phyloP scores from a whole-genome alignment of 2,113 vertebrate genomes.

The Donacobius atricapilla region DNA sequence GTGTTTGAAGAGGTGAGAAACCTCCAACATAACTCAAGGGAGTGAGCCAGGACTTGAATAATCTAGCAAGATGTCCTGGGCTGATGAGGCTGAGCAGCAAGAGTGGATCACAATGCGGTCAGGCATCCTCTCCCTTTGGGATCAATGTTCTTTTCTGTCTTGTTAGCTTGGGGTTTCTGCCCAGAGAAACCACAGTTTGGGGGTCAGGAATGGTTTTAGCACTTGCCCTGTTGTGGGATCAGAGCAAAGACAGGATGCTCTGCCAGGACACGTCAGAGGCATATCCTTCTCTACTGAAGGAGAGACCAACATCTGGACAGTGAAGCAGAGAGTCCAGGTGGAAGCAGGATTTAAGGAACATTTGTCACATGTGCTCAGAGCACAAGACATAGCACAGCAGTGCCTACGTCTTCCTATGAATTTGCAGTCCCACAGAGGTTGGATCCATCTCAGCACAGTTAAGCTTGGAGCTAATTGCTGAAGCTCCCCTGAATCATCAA shows the following conservation, averaged over 20 bases:
- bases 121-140: background rate
- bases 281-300: background rate
- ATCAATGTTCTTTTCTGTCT: background rate
- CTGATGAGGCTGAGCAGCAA: background rate
- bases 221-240: background rate
- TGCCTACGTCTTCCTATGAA: background rate
- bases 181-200: background rate
- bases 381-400: background rate
- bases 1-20: background rate
- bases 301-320: background rate
- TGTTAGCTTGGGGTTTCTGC: background rate
- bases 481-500: background rate
- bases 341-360: background rate
- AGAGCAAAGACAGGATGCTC: background rate
- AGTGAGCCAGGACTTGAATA: background rate
- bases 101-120: fast-evolving
- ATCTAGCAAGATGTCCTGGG: background rate
- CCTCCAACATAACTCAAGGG: fast-evolving
- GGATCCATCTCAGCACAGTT: background rate
- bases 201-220: background rate
- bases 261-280: background rate
- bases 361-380: background rate
- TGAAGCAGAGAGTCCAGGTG: background rate
- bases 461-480: background rate
- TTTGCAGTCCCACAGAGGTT: background rate